These are phyloP conservation scores for Charadrius vociferus DNA, from an alignment of 2,113 vertebrate species.

Conservation along the genomic window DNA sequence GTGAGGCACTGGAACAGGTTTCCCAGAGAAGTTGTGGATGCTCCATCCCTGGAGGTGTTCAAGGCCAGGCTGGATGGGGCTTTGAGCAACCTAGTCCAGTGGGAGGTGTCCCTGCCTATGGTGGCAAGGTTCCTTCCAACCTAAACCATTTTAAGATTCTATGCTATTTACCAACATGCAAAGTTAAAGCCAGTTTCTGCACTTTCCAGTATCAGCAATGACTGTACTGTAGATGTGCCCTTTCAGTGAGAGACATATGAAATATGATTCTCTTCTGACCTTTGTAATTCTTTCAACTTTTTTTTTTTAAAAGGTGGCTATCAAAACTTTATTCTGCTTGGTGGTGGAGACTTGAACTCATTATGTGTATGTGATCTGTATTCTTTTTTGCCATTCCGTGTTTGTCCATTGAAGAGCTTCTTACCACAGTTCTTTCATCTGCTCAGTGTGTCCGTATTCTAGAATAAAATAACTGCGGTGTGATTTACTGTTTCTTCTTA, in stretches of 20 bases:
- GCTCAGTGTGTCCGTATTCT: background rate
- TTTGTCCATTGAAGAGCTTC: background rate
- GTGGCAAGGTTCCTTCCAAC: too few relatives aligned
- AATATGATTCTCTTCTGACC: background rate
- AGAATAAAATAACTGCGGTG: background rate
- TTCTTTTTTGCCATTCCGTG: background rate
- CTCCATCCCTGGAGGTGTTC: too few relatives aligned
- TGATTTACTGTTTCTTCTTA: background rate
- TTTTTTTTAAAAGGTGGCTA: background rate
- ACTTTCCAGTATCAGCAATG: background rate
- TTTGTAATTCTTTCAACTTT: background rate
- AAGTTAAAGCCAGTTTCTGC: background rate
- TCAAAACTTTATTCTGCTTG: background rate
- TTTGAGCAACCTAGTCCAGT: too few relatives aligned
- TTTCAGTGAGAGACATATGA: background rate
- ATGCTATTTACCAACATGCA: background rate
- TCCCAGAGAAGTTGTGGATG: too few relatives aligned
- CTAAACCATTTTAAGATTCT: too few relatives aligned
- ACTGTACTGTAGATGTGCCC: background rate
- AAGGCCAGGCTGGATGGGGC: too few relatives aligned
- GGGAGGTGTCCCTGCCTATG: too few relatives aligned
- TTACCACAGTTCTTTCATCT: background rate
- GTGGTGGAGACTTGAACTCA: background rate
- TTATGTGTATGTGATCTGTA: fast-evolving
- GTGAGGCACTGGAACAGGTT: too few relatives aligned